Conservation (phyloP, 2,888 invertebrate genomes). For the Heteromyza rotundicornis region DNA sequence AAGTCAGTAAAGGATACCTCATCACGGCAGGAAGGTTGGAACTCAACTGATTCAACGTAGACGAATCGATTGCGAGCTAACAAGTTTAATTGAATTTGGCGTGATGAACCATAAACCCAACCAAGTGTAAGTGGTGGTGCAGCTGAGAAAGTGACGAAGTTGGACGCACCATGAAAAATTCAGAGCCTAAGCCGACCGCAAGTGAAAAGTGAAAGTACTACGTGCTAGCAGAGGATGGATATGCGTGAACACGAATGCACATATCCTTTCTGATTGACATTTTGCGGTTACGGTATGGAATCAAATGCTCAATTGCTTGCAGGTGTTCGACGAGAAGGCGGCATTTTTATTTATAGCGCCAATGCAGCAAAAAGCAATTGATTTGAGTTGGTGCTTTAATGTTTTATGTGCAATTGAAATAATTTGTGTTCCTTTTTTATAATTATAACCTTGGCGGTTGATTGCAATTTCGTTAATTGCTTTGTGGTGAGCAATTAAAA, state of each 20-base stretch:
- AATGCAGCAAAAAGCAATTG: too few relatives aligned
- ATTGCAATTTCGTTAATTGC: too few relatives aligned
- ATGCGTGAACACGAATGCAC: neutral
- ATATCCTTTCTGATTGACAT: constrained; percentile 47
- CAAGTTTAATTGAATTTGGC: constrained; percentile 18
- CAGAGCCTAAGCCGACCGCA: constrained; percentile 26
- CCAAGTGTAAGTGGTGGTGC: too few relatives aligned
- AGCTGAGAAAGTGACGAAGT: too few relatives aligned
- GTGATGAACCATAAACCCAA: too few relatives aligned
- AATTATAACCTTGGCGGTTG: too few relatives aligned
- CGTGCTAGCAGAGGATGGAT: too few relatives aligned
- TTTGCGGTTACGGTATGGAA: constrained; percentile 46
- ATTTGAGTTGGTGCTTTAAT: too few relatives aligned
- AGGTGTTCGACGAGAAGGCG: constrained; percentile 44
- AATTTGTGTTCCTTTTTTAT: too few relatives aligned
- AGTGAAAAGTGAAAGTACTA: constrained; percentile 32
- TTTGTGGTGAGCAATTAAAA: too few relatives aligned
- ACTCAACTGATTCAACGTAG: constrained; percentile 35
- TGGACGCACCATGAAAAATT: constrained; percentile 42
- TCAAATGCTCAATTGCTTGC: constrained; percentile 37
- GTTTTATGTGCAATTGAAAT: too few relatives aligned
- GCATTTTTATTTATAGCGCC: too few relatives aligned
- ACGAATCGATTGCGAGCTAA: neutral
- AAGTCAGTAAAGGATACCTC: constrained; percentile 29
- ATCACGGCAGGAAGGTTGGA: constrained; percentile 34